Evolutionary conservation across 2,113 vertebrate species (phyloP).

Genomic region (Illadopsis cleaveri): DNA sequence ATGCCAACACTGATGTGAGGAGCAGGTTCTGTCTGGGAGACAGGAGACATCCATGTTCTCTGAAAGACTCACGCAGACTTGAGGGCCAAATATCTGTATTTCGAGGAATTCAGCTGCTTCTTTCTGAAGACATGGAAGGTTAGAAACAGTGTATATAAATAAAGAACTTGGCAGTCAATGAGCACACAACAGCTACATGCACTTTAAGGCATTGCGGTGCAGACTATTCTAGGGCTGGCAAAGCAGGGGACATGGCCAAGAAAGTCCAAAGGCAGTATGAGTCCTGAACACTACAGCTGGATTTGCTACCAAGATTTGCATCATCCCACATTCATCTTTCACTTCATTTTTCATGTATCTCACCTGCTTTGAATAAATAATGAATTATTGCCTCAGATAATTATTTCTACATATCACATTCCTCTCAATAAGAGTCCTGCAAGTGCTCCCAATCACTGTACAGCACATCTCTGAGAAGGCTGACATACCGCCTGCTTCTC

Average conservation of each 20-base stretch:
- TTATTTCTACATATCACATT: background rate
- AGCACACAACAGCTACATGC: background rate
- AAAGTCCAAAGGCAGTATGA: background rate
- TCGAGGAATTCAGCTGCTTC: background rate
- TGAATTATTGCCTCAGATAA: background rate
- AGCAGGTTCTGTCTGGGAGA: background rate
- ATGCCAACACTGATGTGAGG: background rate
- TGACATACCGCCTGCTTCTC: background rate
- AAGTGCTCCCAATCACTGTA: background rate
- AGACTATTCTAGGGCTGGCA: background rate
- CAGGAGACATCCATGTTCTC: background rate
- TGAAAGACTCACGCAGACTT: background rate
- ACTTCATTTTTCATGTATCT: background rate
- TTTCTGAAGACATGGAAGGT: background rate
- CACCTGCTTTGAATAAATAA: background rate
- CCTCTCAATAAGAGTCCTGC: background rate
- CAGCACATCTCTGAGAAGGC: background rate
- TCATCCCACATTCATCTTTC: background rate
- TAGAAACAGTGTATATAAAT: background rate
- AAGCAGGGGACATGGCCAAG: background rate
- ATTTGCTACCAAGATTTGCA: background rate
- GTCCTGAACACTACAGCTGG: background rate
- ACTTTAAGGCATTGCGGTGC: background rate
- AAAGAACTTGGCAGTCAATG: background rate
- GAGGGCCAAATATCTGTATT: background rate